Evolutionary conservation across 2,888 invertebrate species (phyloP).

Genomic region (Aphidius colemani): DNA sequence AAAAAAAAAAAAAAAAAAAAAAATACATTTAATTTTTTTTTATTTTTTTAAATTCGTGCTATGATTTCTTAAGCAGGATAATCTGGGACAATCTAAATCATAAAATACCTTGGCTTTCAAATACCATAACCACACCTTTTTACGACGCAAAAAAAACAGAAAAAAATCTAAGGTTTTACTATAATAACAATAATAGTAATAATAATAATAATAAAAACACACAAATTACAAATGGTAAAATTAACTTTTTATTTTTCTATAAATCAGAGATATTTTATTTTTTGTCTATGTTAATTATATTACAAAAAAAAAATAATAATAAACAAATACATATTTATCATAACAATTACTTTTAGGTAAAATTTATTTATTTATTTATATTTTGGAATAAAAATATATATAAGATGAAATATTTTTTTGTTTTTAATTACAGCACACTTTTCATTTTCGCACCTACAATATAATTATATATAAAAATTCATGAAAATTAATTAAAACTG

Average conservation of each 20-base stretch:
- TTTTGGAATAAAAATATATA: constrained; percentile 39
- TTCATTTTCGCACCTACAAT: constrained; percentile 52
- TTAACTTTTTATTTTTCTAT: constrained; percentile 15
- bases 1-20: too few species aligned
- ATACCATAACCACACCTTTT: too few species aligned
- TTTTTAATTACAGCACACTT: constrained; percentile 48
- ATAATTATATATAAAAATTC: too few species aligned
- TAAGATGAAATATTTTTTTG: not conserved
- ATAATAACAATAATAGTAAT: not conserved
- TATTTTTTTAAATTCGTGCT: too few species aligned
- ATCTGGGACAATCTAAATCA: too few species aligned
- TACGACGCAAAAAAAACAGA: too few species aligned
- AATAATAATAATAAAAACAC: not conserved
- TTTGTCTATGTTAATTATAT: constrained; percentile 43
- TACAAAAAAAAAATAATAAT: constrained; percentile 38
- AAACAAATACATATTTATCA: constrained; percentile 53
- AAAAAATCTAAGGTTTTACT: not conserved
- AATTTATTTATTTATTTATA: constrained; percentile 27
- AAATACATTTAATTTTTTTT: too few species aligned
- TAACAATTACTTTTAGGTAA: constrained; percentile 50
- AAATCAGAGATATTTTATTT: constrained; percentile 21
- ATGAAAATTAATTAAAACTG: not conserved
- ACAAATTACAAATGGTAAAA: constrained; percentile 24
- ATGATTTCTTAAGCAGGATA: too few species aligned
- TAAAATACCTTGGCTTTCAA: too few species aligned